phyloP scores from a whole-genome alignment of 2,113 vertebrate species.

The Eonycteris spelaea region DNA sequence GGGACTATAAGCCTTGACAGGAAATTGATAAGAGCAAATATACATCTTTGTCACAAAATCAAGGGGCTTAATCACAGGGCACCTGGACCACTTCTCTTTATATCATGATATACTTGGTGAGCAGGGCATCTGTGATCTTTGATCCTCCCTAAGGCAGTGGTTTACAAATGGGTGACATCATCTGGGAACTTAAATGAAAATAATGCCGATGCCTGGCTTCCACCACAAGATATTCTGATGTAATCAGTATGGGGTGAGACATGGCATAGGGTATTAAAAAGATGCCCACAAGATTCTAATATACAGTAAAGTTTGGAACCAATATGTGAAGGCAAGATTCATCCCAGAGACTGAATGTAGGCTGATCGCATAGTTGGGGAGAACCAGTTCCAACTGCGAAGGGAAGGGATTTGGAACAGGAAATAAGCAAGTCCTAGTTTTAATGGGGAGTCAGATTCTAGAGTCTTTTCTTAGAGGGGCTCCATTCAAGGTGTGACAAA shows the following conservation, averaged over 20 bases:
- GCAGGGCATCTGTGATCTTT: background rate
- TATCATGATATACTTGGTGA: background rate
- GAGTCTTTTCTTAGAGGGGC: background rate
- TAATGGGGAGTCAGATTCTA: background rate
- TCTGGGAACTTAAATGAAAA: background rate
- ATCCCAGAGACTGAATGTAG: background rate
- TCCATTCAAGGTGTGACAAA: background rate
- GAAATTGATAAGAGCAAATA: background rate
- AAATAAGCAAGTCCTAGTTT: background rate
- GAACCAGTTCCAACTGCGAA: background rate
- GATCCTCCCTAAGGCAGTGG: background rate
- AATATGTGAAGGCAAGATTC: background rate
- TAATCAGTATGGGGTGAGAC: background rate
- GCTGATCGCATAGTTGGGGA: background rate
- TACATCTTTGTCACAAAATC: background rate
- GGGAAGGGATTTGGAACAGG: background rate
- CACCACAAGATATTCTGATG: background rate
- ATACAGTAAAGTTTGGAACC: background rate
- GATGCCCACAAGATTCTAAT: background rate
- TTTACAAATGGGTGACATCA: background rate
- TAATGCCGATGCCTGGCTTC: background rate
- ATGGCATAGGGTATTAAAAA: background rate
- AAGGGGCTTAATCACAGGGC: background rate
- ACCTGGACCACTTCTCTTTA: background rate
- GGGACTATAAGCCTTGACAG: background rate